Conservation (phyloP, 2,797 vertebrate species). For the Sus cebifrons region DNA sequence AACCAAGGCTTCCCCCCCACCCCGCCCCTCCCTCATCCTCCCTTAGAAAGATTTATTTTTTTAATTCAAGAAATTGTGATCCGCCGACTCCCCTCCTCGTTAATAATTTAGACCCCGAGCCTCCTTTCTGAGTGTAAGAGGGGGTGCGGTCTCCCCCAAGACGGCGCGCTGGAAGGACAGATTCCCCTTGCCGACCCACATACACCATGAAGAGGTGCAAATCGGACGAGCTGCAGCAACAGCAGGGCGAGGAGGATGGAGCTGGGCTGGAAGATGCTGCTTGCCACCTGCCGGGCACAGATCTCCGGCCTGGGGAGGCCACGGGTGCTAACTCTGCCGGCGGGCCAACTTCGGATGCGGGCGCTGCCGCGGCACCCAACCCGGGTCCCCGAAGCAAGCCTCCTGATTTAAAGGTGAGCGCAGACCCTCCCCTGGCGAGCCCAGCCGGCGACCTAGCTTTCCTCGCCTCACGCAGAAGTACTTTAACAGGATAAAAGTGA, state of each 20-base stretch:
- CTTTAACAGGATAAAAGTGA: constrained; percentile 29
- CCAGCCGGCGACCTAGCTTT: constrained; percentile 32
- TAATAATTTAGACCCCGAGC: constrained; percentile 54
- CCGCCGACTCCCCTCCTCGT: constrained; percentile 2
- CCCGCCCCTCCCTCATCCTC: not conserved
- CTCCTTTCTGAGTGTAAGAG: constrained; percentile 68
- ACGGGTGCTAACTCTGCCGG: constrained; percentile 82
- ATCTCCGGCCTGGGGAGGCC: constrained; percentile 88
- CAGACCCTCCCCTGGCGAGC: constrained; percentile 50
- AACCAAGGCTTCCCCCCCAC: constrained; percentile 45
- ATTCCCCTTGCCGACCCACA: constrained; percentile 78
- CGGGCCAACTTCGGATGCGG: constrained; percentile 80
- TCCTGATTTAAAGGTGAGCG: constrained; percentile 92
- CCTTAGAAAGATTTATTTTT: constrained; percentile 60
- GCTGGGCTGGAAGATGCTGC: constrained; percentile 87
- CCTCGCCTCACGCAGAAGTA: constrained; percentile 29
- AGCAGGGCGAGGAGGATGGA: constrained; percentile 89
- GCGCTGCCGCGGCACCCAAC: constrained; percentile 78
- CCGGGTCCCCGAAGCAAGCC: constrained; percentile 90
- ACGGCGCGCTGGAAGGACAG: constrained; percentile 79
- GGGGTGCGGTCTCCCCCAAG: constrained; percentile 77
- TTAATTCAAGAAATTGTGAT: constrained; percentile 71
- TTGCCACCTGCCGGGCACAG: constrained; percentile 86
- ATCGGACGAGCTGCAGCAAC: constrained; percentile 92
- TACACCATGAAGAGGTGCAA: constrained; percentile 92